Conservation (phyloP, 2,113 vertebrate genomes). For the Taurulus bubalis region DNA sequence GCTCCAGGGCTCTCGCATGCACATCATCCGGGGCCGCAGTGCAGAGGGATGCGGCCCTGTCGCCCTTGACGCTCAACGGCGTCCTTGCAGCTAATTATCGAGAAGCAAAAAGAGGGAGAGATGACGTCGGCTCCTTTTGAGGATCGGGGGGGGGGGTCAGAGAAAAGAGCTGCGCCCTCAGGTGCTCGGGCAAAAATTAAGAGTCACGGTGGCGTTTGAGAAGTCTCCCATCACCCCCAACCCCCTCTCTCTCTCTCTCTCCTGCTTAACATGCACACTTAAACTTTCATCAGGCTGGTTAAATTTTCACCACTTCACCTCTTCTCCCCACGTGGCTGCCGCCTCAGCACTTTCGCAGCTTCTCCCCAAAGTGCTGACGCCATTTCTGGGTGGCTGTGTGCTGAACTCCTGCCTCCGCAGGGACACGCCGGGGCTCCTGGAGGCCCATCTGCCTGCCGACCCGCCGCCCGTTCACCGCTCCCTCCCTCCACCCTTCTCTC, state of each 20-base stretch:
- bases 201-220: slow-evolving; percentile 3
- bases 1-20: slow-evolving; percentile 47
- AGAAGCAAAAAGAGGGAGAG: slow-evolving; percentile 32
- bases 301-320: slow-evolving; percentile 75
- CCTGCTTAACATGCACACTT: slow-evolving; percentile 75
- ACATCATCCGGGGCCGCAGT: slow-evolving; percentile 42
- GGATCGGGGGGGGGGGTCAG: slow-evolving; percentile 40
- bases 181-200: slow-evolving; percentile 30
- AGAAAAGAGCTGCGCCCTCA: slow-evolving; percentile 25
- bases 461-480: slow-evolving; percentile 29
- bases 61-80: slow-evolving; percentile 48
- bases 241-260: not conserved
- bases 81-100: slow-evolving; percentile 58
- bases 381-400: slow-evolving; percentile 30
- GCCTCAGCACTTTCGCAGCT: slow-evolving; percentile 67
- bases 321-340: slow-evolving; percentile 45
- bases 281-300: slow-evolving; percentile 76
- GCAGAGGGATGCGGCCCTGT: slow-evolving; percentile 35
- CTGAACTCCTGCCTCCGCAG: slow-evolving; percentile 58
- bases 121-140: slow-evolving; percentile 24
- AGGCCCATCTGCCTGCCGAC: slow-evolving; percentile 57
- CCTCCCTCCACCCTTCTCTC: not conserved
- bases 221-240: not conserved
- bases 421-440: slow-evolving; percentile 45
- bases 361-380: slow-evolving; percentile 66